Percentiles rank a stretch among this genome's conserved stretches.
phyloP scores from a whole-genome alignment of 2,113 vertebrate genomes.

The Pyxicephalus adspersus region DNA sequence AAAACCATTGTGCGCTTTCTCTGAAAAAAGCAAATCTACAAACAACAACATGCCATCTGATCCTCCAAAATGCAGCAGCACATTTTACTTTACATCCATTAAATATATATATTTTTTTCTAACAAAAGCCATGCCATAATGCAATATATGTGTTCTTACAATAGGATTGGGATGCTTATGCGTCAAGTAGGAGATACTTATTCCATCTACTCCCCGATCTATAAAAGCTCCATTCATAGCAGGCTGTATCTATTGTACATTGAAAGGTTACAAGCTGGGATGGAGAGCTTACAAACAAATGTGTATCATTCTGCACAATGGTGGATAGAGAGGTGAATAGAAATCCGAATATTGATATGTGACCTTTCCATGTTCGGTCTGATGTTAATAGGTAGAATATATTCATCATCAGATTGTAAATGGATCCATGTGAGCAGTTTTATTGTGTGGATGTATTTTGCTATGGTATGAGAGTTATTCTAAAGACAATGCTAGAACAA shows the following conservation, averaged over 20 bases:
- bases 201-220: conserved; percentile 62
- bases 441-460: too few species aligned
- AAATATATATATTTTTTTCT: neutral
- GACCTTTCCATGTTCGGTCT: conserved; percentile 1
- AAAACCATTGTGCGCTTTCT: conserved; percentile 3
- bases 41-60: conserved; percentile 36
- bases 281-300: conserved; percentile 10
- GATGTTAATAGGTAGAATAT: too few species aligned
- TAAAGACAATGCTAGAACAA: neutral
- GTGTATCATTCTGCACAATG: neutral
- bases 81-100: conserved; percentile 32
- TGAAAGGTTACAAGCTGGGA: neutral
- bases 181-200: conserved; percentile 70
- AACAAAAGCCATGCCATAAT: conserved; percentile 55
- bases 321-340: neutral
- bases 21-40: conserved; percentile 13
- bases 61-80: conserved; percentile 1
- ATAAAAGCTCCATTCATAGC: conserved; percentile 6
- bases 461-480: neutral
- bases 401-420: too few species aligned
- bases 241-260: neutral
- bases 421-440: too few species aligned
- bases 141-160: conserved; percentile 72
- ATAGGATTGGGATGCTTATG: conserved; percentile 64
- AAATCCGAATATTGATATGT: neutral